Base-by-base conservation (phyloP, 2,888 invertebrate genomes). In the Elegia similella region DNA sequence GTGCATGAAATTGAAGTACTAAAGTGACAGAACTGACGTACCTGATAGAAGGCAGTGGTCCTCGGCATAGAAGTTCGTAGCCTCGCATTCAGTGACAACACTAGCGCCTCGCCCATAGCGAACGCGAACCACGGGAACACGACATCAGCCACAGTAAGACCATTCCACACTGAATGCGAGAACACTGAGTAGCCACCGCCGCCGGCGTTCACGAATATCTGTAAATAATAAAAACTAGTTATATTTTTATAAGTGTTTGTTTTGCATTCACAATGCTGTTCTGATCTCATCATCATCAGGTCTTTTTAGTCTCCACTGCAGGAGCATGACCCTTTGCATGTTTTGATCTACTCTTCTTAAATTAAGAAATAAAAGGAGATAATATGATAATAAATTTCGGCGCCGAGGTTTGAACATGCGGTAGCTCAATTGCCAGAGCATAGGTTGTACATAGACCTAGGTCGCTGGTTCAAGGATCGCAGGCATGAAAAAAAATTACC, bases 51-150 rank as follows among this genome's bases (percentile, higher is more conserved):
- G 0, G 91, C 92, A 0, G 76, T 75, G 17, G 82, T 73, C 57
- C 95, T 90, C 0, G 95, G 93, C 66, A 93, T 84, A 0, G 94
- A 93, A 23, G 94, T 92, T 64, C 95, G 88, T 1, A 96, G 88
- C 55, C 95, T 92, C 0, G 94, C 94, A 64, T 95, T 93, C 23
- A 96, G 91, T 0, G 96, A 95, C 59, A 96, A 92, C 0, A 95
- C 94, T 62, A 96, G 86, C 0, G 96, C 94, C 59, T 96, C 92
- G 0, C 97, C 97, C 96, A 97, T 97, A n/a, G 97, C 93, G 94
- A 96, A 97, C 29, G 96, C 94, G 80, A 97, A 97, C 97, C 96
- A 97, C 0, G 97, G 97, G 81, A 97, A 96, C 52, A 97, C 95
- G n/a, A 97, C 86, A 76, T 97, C 97, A 0, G 97, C 97, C 15